Evolutionary conservation across 2,888 invertebrate species (phyloP), one percentile per base, ranked within the genome.

Genomic region (Drosophila testacea): DNA sequence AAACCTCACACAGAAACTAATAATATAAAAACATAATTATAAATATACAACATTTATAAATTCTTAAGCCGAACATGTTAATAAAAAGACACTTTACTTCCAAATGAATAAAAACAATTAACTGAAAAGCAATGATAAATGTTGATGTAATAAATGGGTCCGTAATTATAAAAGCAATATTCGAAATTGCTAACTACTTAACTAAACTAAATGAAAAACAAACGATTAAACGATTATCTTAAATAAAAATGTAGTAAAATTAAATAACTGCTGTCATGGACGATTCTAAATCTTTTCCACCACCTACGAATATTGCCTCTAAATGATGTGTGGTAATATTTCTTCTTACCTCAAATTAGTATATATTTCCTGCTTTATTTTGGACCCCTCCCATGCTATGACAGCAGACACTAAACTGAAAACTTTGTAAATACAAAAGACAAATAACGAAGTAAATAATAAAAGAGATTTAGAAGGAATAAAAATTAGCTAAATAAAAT

Each of bases 1-100:
- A 66, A 85, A 87, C 88, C 88, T 83, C 88, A 88, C 88, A 85
- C 85, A 28, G 59, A 72, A 56, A 38, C 57, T 42, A 64, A 11
- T 42, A 38, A 38, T 46, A 36, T 57, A 36, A 56, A 62, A 36
- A 48, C 41, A 48, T 60, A 61, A 52, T 63, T 59, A 73, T 63
- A 73, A 60, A 72, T 78, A 69, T 81, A 64, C 62, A 57, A 65
- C 1, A 34, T 36, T 44, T 13, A 50, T 56, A 39, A 69, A 22
- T 56, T 38, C 47, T 47, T 55, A 63, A 63, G 63, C 34, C 60
- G 57, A 69, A 61, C 66, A 69, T 64, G 54, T 61, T 52, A 44
- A 60, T 22, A 39, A 66, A 32, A 56, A 65, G 27, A 73, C 46
- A 64, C 46, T 42, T 62, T 65, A 73, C 83, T 82, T 84, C 73